phyloP scores from a whole-genome alignment of 2,888 invertebrate genomes.

The Herminia tarsipennalis region DNA sequence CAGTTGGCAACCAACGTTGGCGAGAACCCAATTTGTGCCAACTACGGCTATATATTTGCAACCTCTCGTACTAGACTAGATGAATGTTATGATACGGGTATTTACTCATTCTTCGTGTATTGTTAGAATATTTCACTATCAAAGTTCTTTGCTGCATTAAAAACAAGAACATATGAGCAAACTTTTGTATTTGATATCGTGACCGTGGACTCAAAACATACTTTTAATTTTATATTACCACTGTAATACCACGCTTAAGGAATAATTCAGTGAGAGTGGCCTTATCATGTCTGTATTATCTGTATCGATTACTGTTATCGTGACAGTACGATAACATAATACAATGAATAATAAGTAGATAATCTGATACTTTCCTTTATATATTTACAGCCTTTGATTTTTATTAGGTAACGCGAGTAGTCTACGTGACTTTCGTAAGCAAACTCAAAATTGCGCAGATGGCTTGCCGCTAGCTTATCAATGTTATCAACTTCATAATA shows the following conservation, averaged over 20 bases:
- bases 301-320: constrained; percentile 71
- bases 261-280: constrained; percentile 49
- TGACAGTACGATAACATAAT: constrained; percentile 60
- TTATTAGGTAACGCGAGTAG: constrained; percentile 8
- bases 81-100: constrained; percentile 53
- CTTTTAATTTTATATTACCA: constrained; percentile 28
- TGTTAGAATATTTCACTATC: not conserved
- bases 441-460: too few relatives aligned
- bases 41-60: constrained; percentile 57
- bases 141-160: too few relatives aligned
- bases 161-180: constrained; percentile 43
- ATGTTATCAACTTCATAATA: not conserved
- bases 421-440: constrained; percentile 7
- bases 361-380: constrained; percentile 45
- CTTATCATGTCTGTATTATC: constrained; percentile 66
- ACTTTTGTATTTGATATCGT: constrained; percentile 31
- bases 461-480: too few relatives aligned
- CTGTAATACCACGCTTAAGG: constrained; percentile 37
- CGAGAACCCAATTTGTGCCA: constrained; percentile 69
- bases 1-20: constrained; percentile 70
- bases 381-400: constrained; percentile 31
- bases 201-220: constrained; percentile 37
- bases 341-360: constrained; percentile 49
- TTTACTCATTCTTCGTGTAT: not conserved
- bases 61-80: constrained; percentile 45